phyloP scores from a whole-genome alignment of 2,797 vertebrate species.

The Setipinna tenuifilis region DNA sequence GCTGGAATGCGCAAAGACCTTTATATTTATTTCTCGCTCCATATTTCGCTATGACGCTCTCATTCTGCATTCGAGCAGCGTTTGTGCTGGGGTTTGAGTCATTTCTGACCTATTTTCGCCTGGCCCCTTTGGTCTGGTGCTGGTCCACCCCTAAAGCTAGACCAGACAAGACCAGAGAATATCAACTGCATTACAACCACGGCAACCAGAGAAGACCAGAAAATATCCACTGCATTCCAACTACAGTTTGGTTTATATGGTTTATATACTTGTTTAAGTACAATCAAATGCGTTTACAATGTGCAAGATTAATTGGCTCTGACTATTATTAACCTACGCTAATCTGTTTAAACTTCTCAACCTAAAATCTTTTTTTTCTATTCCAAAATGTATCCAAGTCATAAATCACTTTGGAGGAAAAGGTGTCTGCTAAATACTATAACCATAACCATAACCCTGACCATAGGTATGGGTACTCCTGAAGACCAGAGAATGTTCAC shows the following conservation, averaged over 20 bases:
- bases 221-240: not conserved
- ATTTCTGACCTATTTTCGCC: not conserved
- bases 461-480: not conserved
- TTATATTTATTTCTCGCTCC: not conserved
- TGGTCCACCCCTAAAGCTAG: not conserved
- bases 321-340: too few relatives aligned
- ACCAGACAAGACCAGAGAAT: not conserved
- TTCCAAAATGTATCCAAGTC: too few relatives aligned
- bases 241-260: not conserved
- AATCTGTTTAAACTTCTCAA: too few relatives aligned
- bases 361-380: too few relatives aligned
- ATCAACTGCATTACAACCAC: not conserved
- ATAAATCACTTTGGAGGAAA: too few relatives aligned
- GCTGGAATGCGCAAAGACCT: not conserved
- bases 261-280: too few relatives aligned
- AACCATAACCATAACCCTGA: too few relatives aligned
- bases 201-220: too few relatives aligned
- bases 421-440: too few relatives aligned
- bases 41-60: not conserved
- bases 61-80: not conserved
- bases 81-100: not conserved
- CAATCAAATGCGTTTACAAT: too few relatives aligned
- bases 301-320: too few relatives aligned
- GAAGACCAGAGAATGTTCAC: not conserved
- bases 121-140: not conserved